Conservation (phyloP, 2,888 invertebrate species). For the Germaria angustata region DNA sequence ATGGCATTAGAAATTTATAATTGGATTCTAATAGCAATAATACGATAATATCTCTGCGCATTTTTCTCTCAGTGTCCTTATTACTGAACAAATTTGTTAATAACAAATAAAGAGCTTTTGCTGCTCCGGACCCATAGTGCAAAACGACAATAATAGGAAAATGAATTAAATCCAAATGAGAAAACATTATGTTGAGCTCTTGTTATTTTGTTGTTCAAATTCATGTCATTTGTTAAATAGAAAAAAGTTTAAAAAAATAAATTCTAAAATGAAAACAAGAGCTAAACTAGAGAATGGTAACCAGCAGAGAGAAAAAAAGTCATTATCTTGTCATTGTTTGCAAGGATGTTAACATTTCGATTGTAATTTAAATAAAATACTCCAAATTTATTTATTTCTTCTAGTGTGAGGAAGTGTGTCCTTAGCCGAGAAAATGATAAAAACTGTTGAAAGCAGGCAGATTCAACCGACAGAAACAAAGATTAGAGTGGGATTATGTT, state of each 20-base stretch:
- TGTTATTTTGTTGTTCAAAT: constrained; percentile 37
- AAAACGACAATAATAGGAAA: constrained; percentile 23
- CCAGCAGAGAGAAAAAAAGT: constrained; percentile 22
- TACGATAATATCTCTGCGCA: no score
- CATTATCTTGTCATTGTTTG: constrained; percentile 57
- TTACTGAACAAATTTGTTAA: constrained; percentile 25
- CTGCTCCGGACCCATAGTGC: constrained; percentile 12
- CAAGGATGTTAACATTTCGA: constrained; percentile 53
- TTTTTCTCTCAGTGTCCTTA: constrained; percentile 22
- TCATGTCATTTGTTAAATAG: constrained; percentile 17
- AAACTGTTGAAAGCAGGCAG: not conserved
- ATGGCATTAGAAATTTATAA: no score
- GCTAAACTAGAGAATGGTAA: not conserved
- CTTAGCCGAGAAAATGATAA: constrained; percentile 18
- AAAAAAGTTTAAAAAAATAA: not conserved
- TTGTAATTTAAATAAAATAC: constrained; percentile 23
- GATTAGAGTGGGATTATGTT: constrained; percentile 43
- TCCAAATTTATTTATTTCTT: constrained; percentile 14
- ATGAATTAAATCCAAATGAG: constrained; percentile 45
- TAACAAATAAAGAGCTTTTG: constrained; percentile 14
- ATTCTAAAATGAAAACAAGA: constrained; percentile 3
- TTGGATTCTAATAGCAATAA: no score
- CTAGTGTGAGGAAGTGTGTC: not conserved
- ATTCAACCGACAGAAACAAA: constrained; percentile 19
- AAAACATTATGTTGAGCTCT: constrained; percentile 33